These are phyloP conservation scores for Dreissena polymorpha DNA, from an alignment of 1,140 invertebrate genomes.

Conservation along the genomic window DNA sequence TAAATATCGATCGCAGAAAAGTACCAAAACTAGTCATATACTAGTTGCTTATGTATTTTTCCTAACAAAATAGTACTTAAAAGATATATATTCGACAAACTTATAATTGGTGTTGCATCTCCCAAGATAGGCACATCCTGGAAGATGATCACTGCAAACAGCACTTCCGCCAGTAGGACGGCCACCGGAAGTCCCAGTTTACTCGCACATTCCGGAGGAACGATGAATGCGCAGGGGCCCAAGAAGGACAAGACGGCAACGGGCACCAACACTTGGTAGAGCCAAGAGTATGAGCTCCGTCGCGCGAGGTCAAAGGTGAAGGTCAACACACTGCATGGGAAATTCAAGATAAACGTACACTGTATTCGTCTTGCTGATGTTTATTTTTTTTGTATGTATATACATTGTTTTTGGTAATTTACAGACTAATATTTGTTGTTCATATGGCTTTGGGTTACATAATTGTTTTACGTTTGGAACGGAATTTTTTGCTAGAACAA, in stretches of 20 bases:
- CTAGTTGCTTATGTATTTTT: neutral
- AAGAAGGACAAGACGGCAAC: slow-evolving; percentile 15
- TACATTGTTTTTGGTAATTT: no score
- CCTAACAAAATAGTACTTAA: neutral
- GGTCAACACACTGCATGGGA: slow-evolving; percentile 7
- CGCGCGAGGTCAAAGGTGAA: slow-evolving; percentile 23
- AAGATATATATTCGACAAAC: slow-evolving; percentile 3
- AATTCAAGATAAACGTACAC: neutral
- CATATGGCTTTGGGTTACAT: no score
- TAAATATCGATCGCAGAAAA: neutral
- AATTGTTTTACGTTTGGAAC: no score
- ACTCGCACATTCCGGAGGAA: slow-evolving; percentile 11
- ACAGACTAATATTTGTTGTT: no score
- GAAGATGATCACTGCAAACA: neutral
- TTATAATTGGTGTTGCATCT: slow-evolving; percentile 9
- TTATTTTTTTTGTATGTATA: no score
- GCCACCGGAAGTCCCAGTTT: slow-evolving; percentile 8
- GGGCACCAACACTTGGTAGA: neutral
- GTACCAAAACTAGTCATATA: neutral
- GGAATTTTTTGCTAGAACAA: no score
- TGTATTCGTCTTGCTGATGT: no score
- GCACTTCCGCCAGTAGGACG: slow-evolving; percentile 6
- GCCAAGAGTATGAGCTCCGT: neutral
- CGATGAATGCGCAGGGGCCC: slow-evolving; percentile 18
- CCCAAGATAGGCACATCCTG: slow-evolving; percentile 12